Evolutionary conservation across 2,113 vertebrate species (phyloP).

Genomic region (Pristiophorus japonicus): DNA sequence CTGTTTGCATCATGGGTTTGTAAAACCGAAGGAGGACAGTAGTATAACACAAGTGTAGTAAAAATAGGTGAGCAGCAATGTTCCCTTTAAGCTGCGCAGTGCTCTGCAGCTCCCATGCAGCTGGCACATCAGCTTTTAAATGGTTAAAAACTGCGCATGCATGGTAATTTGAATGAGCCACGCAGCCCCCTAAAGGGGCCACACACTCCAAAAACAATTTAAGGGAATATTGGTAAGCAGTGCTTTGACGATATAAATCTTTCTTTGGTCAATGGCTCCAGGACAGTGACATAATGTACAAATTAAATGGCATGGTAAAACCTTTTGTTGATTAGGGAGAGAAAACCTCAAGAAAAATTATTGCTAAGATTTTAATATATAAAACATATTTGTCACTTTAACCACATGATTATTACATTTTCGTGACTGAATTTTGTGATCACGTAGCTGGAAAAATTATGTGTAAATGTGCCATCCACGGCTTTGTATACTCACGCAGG

Average conservation of each 20-base stretch:
- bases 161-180: no score
- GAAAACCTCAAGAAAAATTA: not conserved
- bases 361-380: not conserved
- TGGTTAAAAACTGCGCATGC: no score
- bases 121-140: no score
- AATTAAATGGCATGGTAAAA: not conserved
- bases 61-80: no score
- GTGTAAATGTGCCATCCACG: not conserved
- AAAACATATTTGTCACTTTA: not conserved
- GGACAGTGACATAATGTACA: not conserved
- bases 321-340: not conserved
- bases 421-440: not conserved
- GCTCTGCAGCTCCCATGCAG: no score
- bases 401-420: not conserved
- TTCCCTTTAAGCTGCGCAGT: no score
- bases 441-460: not conserved
- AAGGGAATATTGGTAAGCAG: not conserved
- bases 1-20: no score
- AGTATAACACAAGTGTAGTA: no score
- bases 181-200: no score
- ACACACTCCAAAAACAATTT: no score
- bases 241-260: not conserved
- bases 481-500: not conserved
- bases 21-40: no score
- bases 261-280: not conserved